phyloP scores from a whole-genome alignment of 2,113 vertebrate species.

The Cheirogaleus medius region DNA sequence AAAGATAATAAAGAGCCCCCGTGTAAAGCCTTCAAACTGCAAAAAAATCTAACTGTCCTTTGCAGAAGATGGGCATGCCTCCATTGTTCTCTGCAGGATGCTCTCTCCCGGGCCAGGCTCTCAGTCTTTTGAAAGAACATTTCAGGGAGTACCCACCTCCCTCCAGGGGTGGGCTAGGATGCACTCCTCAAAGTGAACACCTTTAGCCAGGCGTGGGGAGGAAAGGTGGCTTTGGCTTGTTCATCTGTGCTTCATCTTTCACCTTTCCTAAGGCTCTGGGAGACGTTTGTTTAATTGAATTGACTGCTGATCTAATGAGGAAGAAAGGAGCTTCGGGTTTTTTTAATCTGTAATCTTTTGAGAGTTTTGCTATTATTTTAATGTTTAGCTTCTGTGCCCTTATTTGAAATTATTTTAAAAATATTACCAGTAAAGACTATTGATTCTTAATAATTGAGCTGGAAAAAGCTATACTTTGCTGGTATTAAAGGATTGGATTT shows the following conservation, averaged over 20 bases:
- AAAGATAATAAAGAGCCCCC: not conserved
- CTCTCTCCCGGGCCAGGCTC: not conserved
- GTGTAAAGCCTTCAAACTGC: not conserved
- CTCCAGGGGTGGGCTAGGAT: not conserved
- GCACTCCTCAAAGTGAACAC: not conserved
- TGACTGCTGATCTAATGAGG: not conserved
- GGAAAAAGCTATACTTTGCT: not conserved
- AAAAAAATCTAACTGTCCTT: not conserved
- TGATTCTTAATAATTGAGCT: conserved; percentile 50
- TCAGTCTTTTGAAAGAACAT: not conserved
- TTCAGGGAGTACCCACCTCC: not conserved
- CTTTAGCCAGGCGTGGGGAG: rapidly evolving
- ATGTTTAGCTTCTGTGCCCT: not conserved
- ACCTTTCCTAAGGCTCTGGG: not conserved
- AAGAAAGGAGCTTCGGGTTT: not conserved
- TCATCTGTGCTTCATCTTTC: not conserved
- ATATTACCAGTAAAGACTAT: conserved; percentile 21
- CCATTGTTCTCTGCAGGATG: not conserved
- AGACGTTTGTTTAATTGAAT: not conserved
- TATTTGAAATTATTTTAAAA: conserved; percentile 45
- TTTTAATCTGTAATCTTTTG: not conserved
- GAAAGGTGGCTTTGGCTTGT: not conserved
- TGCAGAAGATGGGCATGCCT: not conserved
- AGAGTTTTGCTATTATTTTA: not conserved
- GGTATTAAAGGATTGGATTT: conserved; percentile 40